phyloP scores from a whole-genome alignment of 2,113 vertebrate genomes.

The Pluvianellus socialis region DNA sequence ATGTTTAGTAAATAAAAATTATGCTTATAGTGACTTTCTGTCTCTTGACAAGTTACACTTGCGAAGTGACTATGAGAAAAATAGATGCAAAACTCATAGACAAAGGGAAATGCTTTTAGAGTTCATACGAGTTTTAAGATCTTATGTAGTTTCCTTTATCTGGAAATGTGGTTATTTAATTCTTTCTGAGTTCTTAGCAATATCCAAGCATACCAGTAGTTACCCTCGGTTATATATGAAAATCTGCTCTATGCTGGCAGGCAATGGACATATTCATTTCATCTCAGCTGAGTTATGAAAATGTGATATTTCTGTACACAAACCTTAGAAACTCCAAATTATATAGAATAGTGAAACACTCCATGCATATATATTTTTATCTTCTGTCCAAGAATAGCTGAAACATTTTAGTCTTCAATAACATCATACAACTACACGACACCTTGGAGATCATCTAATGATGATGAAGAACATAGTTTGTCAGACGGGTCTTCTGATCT shows the following conservation, averaged over 20 bases:
- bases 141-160: not conserved
- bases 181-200: not conserved
- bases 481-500: not conserved
- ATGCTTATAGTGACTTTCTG: not conserved
- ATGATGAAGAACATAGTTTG: not conserved
- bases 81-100: not conserved
- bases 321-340: not conserved
- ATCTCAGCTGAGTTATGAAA: not conserved
- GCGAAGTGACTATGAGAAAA: not conserved
- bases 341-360: not conserved
- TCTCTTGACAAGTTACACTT: not conserved
- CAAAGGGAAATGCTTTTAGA: not conserved
- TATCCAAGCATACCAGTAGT: not conserved
- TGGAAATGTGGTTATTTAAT: not conserved
- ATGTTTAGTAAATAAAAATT: not conserved
- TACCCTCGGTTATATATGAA: not conserved
- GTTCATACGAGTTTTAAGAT: not conserved
- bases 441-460: constrained; percentile 23
- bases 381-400: not conserved
- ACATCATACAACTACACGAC: not conserved
- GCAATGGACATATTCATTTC: not conserved
- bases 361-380: not conserved
- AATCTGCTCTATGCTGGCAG: not conserved
- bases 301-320: not conserved
- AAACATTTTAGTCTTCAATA: not conserved